phyloP scores from a whole-genome alignment of 64 coral and sea anemone genomes.

The Cladopsammia gracilis region DNA sequence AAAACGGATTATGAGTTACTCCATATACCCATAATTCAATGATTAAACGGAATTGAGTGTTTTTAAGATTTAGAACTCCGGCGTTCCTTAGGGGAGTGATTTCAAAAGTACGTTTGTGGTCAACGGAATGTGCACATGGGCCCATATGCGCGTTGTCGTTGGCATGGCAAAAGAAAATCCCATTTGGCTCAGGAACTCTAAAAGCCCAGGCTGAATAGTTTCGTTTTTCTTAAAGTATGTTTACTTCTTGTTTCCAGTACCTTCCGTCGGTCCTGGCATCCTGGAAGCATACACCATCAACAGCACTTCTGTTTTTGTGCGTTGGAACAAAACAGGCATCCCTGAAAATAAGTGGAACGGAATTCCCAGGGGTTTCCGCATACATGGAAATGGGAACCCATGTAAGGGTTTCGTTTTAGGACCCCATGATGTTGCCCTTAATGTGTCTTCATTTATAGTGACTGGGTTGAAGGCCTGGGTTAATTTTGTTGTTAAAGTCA shows the following conservation, averaged over 20 bases:
- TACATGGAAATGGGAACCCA: background rate
- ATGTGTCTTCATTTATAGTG: background rate
- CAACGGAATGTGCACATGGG: too few species aligned
- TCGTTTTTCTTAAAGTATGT: background rate
- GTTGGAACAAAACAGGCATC: constrained; percentile 7
- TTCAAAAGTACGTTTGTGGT: too few species aligned
- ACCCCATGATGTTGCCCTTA: background rate
- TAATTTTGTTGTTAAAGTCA: background rate
- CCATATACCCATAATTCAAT: too few species aligned
- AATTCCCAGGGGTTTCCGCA: background rate
- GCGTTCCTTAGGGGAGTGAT: too few species aligned
- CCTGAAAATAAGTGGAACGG: constrained; percentile 1
- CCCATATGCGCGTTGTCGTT: too few species aligned
- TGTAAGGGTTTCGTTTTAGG: background rate
- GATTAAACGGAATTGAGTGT: too few species aligned
- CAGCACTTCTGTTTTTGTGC: background rate
- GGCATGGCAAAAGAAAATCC: too few species aligned
- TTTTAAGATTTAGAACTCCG: too few species aligned
- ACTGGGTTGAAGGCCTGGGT: background rate
- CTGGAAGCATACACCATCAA: constrained; percentile 14
- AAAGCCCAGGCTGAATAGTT: too few species aligned
- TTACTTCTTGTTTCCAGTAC: background rate
- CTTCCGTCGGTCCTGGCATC: background rate
- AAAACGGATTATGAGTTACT: too few species aligned
- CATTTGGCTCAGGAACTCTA: too few species aligned